These are phyloP conservation scores for Apis laboriosa DNA, from an alignment of 1,140 invertebrate species.

Conservation along the genomic window DNA sequence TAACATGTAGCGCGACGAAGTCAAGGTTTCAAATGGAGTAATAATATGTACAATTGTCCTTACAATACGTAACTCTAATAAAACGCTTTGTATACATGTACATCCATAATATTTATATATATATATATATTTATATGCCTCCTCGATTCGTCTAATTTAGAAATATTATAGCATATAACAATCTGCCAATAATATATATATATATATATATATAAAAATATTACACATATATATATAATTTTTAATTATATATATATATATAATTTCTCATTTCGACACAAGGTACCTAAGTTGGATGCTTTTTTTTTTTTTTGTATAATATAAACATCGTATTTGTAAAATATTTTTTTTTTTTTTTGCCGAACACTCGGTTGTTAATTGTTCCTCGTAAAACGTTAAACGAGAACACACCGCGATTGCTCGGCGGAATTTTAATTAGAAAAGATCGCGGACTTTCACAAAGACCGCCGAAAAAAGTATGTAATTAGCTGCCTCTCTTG, in stretches of 20 bases:
- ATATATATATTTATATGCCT: conserved; percentile 73
- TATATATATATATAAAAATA: conserved; percentile 57
- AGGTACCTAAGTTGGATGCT: conserved; percentile 70
- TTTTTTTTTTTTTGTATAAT: conserved; percentile 51
- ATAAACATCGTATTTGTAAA: conserved; percentile 68
- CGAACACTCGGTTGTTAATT: not conserved
- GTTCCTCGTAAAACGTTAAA: conserved; percentile 3
- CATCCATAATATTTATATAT: conserved; percentile 36
- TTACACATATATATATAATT: conserved; percentile 50
- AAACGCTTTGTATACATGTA: conserved; percentile 73
- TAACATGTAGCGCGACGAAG: conserved; percentile 50
- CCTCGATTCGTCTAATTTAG: conserved; percentile 68
- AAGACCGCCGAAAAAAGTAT: conserved; percentile 58
- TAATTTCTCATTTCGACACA: conserved; percentile 59
- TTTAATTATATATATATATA: conserved; percentile 59
- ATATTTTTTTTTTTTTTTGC: conserved; percentile 45
- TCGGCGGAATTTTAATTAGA: conserved; percentile 58
- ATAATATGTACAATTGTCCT: conserved; percentile 64
- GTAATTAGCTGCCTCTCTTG: conserved; percentile 67
- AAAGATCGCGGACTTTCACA: conserved; percentile 58
- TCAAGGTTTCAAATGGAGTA: conserved; percentile 68
- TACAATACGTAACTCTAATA: conserved; percentile 73
- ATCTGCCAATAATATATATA: conserved; percentile 62
- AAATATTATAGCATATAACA: conserved; percentile 75
- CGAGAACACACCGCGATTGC: conserved; percentile 17